Evolutionary conservation across 2,888 invertebrate species (phyloP).

Genomic region (Candidula unifasciata): DNA sequence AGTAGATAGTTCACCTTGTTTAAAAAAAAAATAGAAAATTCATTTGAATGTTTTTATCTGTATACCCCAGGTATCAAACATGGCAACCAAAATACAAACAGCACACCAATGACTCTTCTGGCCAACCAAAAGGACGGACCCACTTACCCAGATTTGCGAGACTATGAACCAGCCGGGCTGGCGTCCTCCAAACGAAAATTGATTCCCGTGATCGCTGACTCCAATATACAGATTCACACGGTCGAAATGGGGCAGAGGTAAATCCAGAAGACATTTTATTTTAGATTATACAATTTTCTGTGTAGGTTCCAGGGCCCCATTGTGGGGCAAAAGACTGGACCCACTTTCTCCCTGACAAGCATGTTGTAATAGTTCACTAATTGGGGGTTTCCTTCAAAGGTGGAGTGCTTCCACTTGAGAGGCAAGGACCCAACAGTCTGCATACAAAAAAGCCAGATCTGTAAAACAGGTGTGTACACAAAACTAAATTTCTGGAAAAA

Average conservation of each 20-base stretch:
- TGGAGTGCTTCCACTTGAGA: too few relatives aligned
- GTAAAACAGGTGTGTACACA: too few relatives aligned
- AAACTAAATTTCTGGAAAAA: too few relatives aligned
- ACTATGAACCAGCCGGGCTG: slow-evolving; percentile 63
- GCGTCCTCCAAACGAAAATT: slow-evolving; percentile 60
- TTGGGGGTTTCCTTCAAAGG: too few relatives aligned
- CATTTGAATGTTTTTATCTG: not conserved
- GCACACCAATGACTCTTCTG: not conserved
- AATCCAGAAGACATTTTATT: slow-evolving; percentile 24
- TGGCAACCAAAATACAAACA: not conserved
- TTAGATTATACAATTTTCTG: not conserved
- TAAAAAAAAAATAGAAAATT: too few relatives aligned
- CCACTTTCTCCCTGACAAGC: too few relatives aligned
- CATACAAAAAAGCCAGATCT: too few relatives aligned
- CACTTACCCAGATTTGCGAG: slow-evolving; percentile 59
- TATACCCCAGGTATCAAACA: not conserved
- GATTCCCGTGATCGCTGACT: slow-evolving; percentile 67
- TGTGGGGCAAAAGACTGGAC: too few relatives aligned
- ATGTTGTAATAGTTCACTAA: too few relatives aligned
- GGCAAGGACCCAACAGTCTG: too few relatives aligned
- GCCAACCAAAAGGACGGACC: not conserved
- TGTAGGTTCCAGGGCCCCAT: too few relatives aligned
- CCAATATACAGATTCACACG: slow-evolving; percentile 60
- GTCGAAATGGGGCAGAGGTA: slow-evolving; percentile 69
- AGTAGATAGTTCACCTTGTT: too few relatives aligned